These are phyloP conservation scores for Myoxocephalus aenaeus DNA, from an alignment of 2,797 vertebrate species.

Conservation along the genomic window DNA sequence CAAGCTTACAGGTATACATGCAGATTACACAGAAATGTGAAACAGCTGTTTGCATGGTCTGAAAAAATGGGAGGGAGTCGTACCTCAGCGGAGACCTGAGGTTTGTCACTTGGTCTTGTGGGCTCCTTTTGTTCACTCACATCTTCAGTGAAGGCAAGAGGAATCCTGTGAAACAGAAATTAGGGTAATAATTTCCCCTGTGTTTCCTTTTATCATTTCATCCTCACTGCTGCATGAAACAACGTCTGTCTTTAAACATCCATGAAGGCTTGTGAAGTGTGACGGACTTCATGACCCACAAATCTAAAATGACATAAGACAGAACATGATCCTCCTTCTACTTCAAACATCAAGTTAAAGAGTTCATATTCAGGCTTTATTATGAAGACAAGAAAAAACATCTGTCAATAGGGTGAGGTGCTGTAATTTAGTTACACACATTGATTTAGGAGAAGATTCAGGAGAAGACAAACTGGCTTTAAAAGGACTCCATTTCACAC, in stretches of 20 bases:
- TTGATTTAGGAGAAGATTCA: background rate
- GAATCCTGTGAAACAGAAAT: conserved; percentile 53
- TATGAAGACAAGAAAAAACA: background rate
- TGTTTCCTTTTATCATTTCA: background rate
- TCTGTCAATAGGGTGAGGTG: no score
- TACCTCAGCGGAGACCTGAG: conserved; percentile 69
- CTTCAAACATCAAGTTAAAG: background rate
- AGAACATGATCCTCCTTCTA: background rate
- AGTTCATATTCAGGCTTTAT: background rate
- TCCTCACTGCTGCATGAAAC: background rate
- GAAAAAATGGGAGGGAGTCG: background rate
- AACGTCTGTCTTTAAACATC: background rate
- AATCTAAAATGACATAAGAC: background rate
- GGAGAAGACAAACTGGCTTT: no score
- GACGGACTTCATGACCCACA: background rate
- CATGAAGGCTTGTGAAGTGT: background rate
- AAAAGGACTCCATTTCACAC: no score
- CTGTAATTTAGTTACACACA: background rate
- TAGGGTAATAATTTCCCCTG: background rate
- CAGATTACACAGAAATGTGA: background rate
- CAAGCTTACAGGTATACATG: background rate
- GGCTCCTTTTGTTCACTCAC: conserved; percentile 43
- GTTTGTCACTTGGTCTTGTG: conserved; percentile 43
- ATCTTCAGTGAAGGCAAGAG: conserved; percentile 56
- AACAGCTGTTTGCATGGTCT: background rate